These are phyloP conservation scores for Leiothrix lutea DNA, from an alignment of 2,113 vertebrate species.

Conservation along the genomic window DNA sequence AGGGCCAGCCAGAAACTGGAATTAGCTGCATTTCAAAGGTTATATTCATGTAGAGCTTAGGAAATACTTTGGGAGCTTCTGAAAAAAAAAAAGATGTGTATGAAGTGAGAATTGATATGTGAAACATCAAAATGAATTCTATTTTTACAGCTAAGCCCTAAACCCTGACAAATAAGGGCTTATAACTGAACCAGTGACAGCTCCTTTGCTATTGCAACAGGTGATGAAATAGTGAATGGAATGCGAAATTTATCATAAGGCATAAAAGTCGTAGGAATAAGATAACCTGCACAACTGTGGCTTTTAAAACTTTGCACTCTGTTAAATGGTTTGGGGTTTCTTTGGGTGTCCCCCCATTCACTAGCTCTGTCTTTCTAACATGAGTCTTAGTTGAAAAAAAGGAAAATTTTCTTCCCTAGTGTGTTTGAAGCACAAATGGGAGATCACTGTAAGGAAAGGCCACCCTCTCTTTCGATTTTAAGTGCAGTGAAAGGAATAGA, in stretches of 20 bases:
- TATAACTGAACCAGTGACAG: constrained; percentile 11
- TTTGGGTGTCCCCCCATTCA: not conserved
- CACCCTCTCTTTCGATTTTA: constrained; percentile 22
- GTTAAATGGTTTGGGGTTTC: not conserved
- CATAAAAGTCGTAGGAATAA: not conserved
- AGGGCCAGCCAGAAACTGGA: not conserved
- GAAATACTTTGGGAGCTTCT: not conserved
- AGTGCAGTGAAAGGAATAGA: constrained; percentile 54
- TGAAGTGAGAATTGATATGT: constrained; percentile 20
- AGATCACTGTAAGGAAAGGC: constrained; percentile 47
- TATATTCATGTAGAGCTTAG: not conserved
- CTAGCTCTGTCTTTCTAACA: not conserved
- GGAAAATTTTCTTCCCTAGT: not conserved
- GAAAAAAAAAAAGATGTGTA: not conserved
- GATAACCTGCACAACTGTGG: not conserved
- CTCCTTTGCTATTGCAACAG: constrained; percentile 1
- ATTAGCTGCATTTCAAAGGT: constrained; percentile 13
- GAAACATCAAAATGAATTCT: constrained; percentile 36
- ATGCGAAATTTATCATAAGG: constrained; percentile 39
- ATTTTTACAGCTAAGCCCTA: constrained; percentile 22
- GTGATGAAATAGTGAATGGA: constrained; percentile 4
- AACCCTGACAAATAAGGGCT: constrained; percentile 26
- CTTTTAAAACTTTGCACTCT: not conserved
- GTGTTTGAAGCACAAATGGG: constrained; percentile 36
- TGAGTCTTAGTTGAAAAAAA: constrained; percentile 10